Base-by-base conservation (phyloP, 2,888 invertebrate species). In the Labia minor region DNA sequence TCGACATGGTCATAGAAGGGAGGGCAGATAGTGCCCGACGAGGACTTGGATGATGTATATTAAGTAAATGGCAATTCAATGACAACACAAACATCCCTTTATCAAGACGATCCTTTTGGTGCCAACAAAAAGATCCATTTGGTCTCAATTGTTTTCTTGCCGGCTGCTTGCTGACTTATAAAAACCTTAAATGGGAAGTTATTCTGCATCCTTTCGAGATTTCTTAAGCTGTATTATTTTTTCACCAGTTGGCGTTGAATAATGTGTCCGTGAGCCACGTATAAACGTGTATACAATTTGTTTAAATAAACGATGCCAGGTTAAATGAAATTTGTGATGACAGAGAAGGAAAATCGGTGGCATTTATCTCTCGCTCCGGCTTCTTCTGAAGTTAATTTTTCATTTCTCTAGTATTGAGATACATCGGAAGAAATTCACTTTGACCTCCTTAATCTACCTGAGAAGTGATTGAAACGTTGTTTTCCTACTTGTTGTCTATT, bases 281-380 rank as follows among this genome's bases (percentile, higher is more conserved):
- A 11, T n/a, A 49, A 65, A 65, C 65, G 19, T 16, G 14, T 6
- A 26, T 26, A 62, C 66, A 62, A 66, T 66, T 66, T 66, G 66
- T 62, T 63, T 21, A 62, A 63, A 62, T 62, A 6, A n/a, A 62
- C 61, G 66, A n/a, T n/a, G n/a, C n/a, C 26, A 21, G 64, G 64
- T 14, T 49, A 19, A 26, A 14, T 19, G 21, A 37, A 26, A 33
- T 62, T 62, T 19, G 62, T 2, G 62, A 62, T 62, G 62, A 62
- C 62, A 26, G 1, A 14, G 21, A 65, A 66, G 6, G 26, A 61
- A 65, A n/a, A 62, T 19, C 61, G 20, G 65, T 21, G 21, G 21
- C 64, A n/a, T 65, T 16, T 26, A 19, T 26, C 26, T 26, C 4
- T 8, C 3, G 26, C 26, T 26, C 26, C 26, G n/a, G 26, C 26